Evolutionary conservation across 2,888 invertebrate genomes (phyloP), one percentile per base, ranked within the genome.

Genomic region (Eupithecia exiguata): DNA sequence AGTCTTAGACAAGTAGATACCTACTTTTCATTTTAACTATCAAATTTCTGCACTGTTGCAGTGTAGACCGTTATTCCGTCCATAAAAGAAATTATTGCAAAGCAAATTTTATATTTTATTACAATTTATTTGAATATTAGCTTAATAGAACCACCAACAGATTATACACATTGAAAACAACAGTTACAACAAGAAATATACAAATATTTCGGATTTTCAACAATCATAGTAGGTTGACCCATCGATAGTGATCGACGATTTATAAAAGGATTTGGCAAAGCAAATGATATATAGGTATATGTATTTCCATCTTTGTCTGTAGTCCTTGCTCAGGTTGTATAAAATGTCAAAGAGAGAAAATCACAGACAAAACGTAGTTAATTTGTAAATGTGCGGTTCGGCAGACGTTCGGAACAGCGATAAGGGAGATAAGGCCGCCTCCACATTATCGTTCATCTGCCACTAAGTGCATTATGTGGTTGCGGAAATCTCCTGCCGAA

Each of bases 381-480:
- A 69, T 70, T 72, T 62, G 25, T 18, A 35, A 61, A 70, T 43
- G 71, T 69, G 10, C 16, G 67, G 40, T 61, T 75, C 69, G 46
- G 72, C 72, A 75, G 74, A 79, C 76, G 73, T 77, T 74, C 66
- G 62, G 67, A 69, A 74, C 74, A 74, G 70, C 70, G 75, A 75
- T 77, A 78, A 25, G 53, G 67, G 61, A 73, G 77, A 79, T 81
- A 81, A 81, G 80, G 77, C 79, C 78, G 79, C 77, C 80, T 81
- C 78, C 82, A 84, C 84, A 86, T 84, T 82, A 83, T 81, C 81
- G 82, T 83, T 87, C 84, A 86, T 85, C 84, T 82, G 75, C 79
- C 80, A 80, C 86, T 86, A 86, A 87, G 87, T 88, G 87, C 87
- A 87, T 87, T 87, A 84, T 82, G 87, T 86, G 87, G 86, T 87